Conservation (phyloP, 2,888 invertebrate genomes). For the Zaprionus lineosus region DNA sequence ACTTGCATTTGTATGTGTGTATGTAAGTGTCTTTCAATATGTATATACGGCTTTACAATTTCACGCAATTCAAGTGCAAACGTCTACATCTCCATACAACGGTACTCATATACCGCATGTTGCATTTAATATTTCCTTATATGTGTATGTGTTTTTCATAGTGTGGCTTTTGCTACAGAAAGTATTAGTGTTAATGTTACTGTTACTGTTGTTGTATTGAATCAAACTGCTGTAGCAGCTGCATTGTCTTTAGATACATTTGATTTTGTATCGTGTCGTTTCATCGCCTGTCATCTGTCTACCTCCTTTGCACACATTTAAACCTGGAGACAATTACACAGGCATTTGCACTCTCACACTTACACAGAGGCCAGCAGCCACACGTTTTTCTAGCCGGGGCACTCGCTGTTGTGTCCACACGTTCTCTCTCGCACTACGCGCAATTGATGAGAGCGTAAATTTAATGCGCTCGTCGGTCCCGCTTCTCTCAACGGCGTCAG, state of each 20-base stretch:
- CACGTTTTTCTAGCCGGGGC: conserved; percentile 75
- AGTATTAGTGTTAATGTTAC: conserved; percentile 9
- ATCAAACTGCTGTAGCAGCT: conserved; percentile 16
- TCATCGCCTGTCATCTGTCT: conserved; percentile 67
- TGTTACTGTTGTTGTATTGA: conserved; percentile 13
- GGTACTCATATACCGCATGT: conserved; percentile 43
- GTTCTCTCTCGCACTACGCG: conserved; percentile 58
- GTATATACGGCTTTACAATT: conserved; percentile 35
- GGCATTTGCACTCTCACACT: background rate
- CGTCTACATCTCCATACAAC: conserved; percentile 51
- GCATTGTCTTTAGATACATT: conserved; percentile 49
- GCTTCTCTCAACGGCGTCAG: conserved; percentile 41
- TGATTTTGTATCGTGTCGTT: conserved; percentile 68
- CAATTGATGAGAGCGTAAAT: conserved; percentile 74
- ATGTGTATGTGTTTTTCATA: conserved; percentile 1
- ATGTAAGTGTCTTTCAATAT: conserved; percentile 21
- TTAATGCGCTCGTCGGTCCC: conserved; percentile 62
- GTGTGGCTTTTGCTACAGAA: too few species aligned
- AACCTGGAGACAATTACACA: conserved; percentile 1
- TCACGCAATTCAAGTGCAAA: conserved; percentile 10
- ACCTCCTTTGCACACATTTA: conserved; percentile 54
- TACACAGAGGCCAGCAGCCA: conserved; percentile 27
- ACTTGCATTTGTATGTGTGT: conserved; percentile 4
- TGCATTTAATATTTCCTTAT: conserved; percentile 1
- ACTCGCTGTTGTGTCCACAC: conserved; percentile 48